phyloP scores from a whole-genome alignment of 2,888 invertebrate species.

The Perdita meconis region DNA sequence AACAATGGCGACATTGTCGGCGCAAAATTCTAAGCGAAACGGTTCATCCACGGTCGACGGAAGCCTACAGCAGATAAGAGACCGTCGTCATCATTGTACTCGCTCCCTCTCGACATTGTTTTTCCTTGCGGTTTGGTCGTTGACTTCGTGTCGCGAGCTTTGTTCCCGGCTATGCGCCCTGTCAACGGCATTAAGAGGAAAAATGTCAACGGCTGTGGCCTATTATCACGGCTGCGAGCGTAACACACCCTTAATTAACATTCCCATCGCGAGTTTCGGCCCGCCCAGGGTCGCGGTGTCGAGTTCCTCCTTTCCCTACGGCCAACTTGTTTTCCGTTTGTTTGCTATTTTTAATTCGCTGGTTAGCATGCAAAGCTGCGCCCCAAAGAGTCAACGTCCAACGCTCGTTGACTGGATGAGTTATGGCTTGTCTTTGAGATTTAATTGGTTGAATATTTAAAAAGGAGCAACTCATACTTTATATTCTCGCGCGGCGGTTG shows the following conservation, averaged over 20 bases:
- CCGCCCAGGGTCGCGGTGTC: background rate
- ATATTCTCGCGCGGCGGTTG: too few relatives aligned
- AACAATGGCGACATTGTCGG: background rate
- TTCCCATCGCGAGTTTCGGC: conserved; percentile 22
- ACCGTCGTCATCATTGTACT: background rate
- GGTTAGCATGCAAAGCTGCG: background rate
- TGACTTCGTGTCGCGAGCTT: conserved; percentile 16
- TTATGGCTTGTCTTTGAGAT: too few relatives aligned
- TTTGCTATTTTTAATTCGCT: conserved; percentile 25
- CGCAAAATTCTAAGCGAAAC: background rate
- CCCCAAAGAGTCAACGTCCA: too few relatives aligned
- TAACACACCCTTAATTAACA: conserved; percentile 31
- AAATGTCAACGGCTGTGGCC: conserved; percentile 29
- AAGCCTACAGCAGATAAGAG: background rate
- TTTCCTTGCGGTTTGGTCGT: conserved; percentile 15
- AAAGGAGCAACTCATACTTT: too few relatives aligned
- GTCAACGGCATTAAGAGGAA: conserved; percentile 33
- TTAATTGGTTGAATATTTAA: too few relatives aligned
- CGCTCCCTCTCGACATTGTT: conserved; percentile 26
- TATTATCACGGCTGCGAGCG: conserved; percentile 26
- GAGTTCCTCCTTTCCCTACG: background rate
- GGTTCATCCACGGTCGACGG: background rate
- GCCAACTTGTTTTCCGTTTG: conserved; percentile 17
- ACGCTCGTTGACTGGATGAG: too few relatives aligned
- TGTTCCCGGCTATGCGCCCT: conserved; percentile 19